A percentile compares a stretch with the other conserved stretches of the same genome.
Evolutionary conservation across 1,140 invertebrate species (phyloP).

Genomic region (Papilio helenus): DNA sequence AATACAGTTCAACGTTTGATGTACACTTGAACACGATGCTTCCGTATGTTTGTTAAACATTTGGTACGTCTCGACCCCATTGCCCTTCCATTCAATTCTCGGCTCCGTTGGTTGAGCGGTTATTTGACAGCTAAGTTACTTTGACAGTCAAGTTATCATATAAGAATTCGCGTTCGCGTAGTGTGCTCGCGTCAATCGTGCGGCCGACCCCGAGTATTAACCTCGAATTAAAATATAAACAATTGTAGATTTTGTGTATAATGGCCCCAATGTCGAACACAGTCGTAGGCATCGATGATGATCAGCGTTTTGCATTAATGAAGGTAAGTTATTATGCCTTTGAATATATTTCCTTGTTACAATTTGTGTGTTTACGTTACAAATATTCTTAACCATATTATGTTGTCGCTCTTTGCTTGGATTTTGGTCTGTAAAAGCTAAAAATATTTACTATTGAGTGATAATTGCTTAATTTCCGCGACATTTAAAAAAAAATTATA

Average conservation of each 20-base stretch:
- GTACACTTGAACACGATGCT: not conserved
- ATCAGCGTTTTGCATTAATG: slow-evolving; percentile 86
- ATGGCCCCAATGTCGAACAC: slow-evolving; percentile 75
- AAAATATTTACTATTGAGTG: not conserved
- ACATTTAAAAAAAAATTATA: too few species aligned
- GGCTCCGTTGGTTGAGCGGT: not conserved
- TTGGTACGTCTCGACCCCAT: not conserved
- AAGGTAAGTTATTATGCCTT: slow-evolving; percentile 82
- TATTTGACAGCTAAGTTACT: not conserved
- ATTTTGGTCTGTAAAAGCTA: not conserved
- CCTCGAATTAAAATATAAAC: slow-evolving; percentile 11
- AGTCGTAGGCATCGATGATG: slow-evolving; percentile 82
- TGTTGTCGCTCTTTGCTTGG: not conserved
- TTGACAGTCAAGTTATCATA: not conserved
- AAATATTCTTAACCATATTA: not conserved
- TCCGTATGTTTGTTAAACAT: slow-evolving; percentile 28
- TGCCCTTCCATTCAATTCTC: slow-evolving; percentile 7
- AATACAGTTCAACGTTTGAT: not conserved
- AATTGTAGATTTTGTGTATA: slow-evolving; percentile 45
- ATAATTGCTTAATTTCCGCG: too few species aligned
- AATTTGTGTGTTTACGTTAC: not conserved
- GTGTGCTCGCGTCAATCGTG: slow-evolving; percentile 26
- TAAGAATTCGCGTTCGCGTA: slow-evolving; percentile 31
- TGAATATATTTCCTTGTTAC: slow-evolving; percentile 17
- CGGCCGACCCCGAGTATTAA: not conserved